Conservation (phyloP, 2,797 vertebrate species). For the Miichthys miiuy region DNA sequence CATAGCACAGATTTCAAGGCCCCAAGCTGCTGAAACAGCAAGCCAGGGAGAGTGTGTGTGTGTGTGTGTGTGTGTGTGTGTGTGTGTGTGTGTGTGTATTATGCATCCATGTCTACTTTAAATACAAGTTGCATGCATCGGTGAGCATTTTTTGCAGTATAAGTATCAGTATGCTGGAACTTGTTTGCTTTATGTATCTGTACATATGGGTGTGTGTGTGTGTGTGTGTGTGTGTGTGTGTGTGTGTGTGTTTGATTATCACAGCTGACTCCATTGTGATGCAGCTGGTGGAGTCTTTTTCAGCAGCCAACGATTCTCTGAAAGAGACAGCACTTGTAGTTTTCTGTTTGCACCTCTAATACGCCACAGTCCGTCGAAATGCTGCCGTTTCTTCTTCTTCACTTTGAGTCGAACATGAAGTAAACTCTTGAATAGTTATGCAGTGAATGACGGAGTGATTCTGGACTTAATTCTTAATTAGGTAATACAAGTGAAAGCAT, state of each 20-base stretch:
- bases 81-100: background rate
- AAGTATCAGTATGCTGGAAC: background rate
- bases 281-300: conserved; percentile 42
- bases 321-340: conserved; percentile 44
- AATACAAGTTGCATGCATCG: conserved; percentile 20
- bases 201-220: conserved; percentile 3
- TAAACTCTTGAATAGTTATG: too few species aligned
- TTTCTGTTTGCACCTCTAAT: conserved; percentile 33
- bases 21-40: conserved; percentile 53
- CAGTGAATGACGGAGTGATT: too few species aligned
- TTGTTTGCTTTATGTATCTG: background rate
- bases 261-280: conserved; percentile 33
- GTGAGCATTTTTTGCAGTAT: background rate
- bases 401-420: too few species aligned
- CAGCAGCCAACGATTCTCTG: conserved; percentile 37
- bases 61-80: conserved; percentile 1
- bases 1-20: conserved; percentile 30
- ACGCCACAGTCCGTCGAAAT: conserved; percentile 6
- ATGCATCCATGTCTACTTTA: conserved; percentile 12
- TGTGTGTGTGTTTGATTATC: conserved; percentile 10
- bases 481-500: too few species aligned
- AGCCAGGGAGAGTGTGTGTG: conserved; percentile 9
- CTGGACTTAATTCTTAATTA: too few species aligned
- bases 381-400: conserved; percentile 3
- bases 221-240: background rate